These are phyloP conservation scores for Linyphia triangularis DNA, from an alignment of 2,888 invertebrate species.

Conservation along the genomic window DNA sequence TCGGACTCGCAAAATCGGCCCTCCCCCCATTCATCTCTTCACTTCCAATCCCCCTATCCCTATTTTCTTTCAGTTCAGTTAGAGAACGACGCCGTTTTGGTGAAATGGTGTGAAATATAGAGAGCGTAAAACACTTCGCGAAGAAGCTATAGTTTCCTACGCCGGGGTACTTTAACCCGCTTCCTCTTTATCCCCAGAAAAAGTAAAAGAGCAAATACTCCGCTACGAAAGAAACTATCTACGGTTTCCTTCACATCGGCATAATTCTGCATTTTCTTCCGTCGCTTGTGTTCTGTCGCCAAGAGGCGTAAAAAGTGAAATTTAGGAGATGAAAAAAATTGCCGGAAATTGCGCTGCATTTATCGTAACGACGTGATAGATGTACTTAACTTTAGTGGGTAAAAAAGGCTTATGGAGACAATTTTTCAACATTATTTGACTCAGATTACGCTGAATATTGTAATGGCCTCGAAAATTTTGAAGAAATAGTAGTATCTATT, in stretches of 20 bases:
- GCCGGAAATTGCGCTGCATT: not conserved
- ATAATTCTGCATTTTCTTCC: not conserved
- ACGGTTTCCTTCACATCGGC: not conserved
- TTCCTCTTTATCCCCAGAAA: not conserved
- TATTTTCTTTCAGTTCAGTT: not conserved
- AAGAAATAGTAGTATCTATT: not conserved
- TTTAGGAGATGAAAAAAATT: not conserved
- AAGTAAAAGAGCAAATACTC: slow-evolving; percentile 29
- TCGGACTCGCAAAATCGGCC: slow-evolving; percentile 36
- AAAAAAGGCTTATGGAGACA: not conserved
- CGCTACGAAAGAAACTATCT: not conserved
- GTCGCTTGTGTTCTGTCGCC: not conserved
- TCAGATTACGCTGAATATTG: not conserved
- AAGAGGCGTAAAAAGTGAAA: not conserved
- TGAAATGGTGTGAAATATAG: slow-evolving; percentile 59
- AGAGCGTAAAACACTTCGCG: slow-evolving; percentile 33
- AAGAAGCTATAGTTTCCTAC: slow-evolving; percentile 3
- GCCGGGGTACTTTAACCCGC: not conserved
- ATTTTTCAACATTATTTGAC: not conserved
- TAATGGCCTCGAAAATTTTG: not conserved
- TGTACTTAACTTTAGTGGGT: not conserved
- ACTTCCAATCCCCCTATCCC: not conserved
- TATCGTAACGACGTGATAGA: not conserved
- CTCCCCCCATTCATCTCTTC: slow-evolving; percentile 1
- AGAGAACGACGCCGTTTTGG: slow-evolving; percentile 38